Percentiles rank a stretch among this genome's conserved stretches.
Conservation (phyloP, 2,888 invertebrate species). For the Chymomyza caudatula region DNA sequence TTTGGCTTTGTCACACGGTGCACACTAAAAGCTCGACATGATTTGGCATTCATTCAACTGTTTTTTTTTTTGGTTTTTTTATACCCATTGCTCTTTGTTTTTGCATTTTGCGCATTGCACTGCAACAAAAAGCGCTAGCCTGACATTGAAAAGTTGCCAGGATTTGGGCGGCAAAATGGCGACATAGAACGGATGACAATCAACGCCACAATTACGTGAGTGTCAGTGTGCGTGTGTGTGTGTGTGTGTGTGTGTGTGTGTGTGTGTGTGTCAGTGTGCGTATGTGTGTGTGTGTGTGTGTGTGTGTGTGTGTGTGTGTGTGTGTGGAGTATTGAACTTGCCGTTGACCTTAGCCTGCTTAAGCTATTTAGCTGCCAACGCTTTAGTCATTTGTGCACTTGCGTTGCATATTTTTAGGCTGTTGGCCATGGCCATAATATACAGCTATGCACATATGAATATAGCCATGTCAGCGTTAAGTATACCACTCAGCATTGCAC, state of each 20-base stretch:
- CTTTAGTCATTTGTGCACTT: constrained; percentile 53
- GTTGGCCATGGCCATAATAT: not conserved
- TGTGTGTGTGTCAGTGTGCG: constrained; percentile 10
- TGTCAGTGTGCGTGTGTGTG: constrained; percentile 6
- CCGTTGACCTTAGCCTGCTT: constrained; percentile 65
- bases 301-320: too few species aligned
- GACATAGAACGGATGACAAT: constrained; percentile 60
- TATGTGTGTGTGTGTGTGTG: constrained; percentile 7
- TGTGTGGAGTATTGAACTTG: constrained; percentile 59
- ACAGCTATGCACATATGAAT: not conserved
- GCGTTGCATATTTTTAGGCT: constrained; percentile 59
- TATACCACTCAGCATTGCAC: constrained; percentile 66
- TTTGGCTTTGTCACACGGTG: constrained; percentile 25
- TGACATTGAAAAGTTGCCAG: constrained; percentile 61
- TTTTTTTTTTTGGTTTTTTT: not conserved
- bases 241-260: constrained; percentile 7
- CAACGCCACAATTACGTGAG: constrained; percentile 49
- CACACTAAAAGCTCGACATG: constrained; percentile 26
- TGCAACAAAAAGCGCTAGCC: not conserved
- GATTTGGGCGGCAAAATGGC: constrained; percentile 15
- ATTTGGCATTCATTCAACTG: constrained; percentile 63
- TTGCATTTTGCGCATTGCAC: not conserved
- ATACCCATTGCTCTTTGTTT: constrained; percentile 19
- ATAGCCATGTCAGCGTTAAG: constrained; percentile 36
- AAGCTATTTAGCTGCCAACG: constrained; percentile 19